Percentiles rank a stretch among this genome's conserved stretches.
phyloP scores from a whole-genome alignment of 2,113 vertebrate species.

The Panurus biarmicus region DNA sequence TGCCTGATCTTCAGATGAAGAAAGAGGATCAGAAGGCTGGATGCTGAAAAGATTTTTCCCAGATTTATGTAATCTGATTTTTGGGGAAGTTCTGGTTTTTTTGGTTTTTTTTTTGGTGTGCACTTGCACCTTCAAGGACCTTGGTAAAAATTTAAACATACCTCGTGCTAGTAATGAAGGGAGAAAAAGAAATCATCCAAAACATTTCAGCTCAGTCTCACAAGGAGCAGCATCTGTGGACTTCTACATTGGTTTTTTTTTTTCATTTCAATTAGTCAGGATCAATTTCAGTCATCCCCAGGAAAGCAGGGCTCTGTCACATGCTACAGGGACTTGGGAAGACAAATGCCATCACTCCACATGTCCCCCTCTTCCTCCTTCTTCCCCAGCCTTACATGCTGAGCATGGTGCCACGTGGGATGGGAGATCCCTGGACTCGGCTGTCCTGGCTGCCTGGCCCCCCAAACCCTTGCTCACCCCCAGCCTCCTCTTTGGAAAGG shows the following conservation, averaged over 20 bases:
- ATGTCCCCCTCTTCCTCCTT: background rate
- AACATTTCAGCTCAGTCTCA: background rate
- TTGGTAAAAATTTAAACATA: background rate
- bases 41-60: background rate
- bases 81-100: fast-evolving
- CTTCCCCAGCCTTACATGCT: background rate
- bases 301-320: background rate
- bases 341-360: background rate
- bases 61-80: background rate
- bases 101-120: background rate
- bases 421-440: background rate
- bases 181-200: background rate
- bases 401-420: background rate
- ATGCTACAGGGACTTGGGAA: background rate
- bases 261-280: background rate
- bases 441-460: background rate
- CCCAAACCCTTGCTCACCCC: background rate
- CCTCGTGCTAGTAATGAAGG: fast-evolving
- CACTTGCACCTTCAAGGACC: background rate
- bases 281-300: background rate
- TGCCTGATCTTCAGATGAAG: background rate
- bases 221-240: background rate
- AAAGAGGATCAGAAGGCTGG: fast-evolving
- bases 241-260: fast-evolving
- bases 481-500: background rate